phyloP scores from a whole-genome alignment of 1,140 invertebrate genomes.

The Drosophila baimaii region DNA sequence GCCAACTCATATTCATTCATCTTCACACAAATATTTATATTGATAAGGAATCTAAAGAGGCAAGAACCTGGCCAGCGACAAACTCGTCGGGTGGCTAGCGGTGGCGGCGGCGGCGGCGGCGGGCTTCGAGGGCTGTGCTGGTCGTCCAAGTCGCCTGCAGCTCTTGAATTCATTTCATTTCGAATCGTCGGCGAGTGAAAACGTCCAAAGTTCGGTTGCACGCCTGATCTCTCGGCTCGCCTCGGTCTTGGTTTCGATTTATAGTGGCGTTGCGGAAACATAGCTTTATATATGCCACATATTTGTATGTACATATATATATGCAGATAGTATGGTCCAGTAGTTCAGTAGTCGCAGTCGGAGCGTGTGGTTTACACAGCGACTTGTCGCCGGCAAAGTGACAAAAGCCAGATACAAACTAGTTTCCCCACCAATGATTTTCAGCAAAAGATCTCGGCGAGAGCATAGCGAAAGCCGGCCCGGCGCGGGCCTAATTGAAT shows the following conservation, averaged over 20 bases:
- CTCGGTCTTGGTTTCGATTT: slow-evolving; percentile 14
- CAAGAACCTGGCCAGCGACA: not conserved
- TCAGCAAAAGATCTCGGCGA: slow-evolving; percentile 23
- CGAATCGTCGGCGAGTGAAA: slow-evolving; percentile 57
- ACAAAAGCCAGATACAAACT: slow-evolving; percentile 33
- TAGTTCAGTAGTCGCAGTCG: slow-evolving; percentile 10
- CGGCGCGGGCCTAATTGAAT: slow-evolving; percentile 29
- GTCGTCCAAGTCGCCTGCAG: slow-evolving; percentile 27
- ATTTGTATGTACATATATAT: slow-evolving; percentile 6
- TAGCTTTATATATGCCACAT: slow-evolving; percentile 4
- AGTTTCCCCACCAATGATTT: slow-evolving; percentile 37
- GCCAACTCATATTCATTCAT: not conserved
- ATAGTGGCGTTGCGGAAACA: slow-evolving; percentile 40
- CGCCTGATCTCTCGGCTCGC: slow-evolving; percentile 41
- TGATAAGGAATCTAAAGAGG: not conserved
- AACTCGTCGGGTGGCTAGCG: slow-evolving; percentile 42
- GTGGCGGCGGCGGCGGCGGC: slow-evolving; percentile 13
- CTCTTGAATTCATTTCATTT: slow-evolving; percentile 54
- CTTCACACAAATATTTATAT: not conserved
- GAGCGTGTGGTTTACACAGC: slow-evolving; percentile 19
- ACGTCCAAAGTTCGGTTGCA: slow-evolving; percentile 34
- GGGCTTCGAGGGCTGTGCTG: slow-evolving; percentile 13
- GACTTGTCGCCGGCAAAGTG: slow-evolving; percentile 25
- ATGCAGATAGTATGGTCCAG: slow-evolving; percentile 56
- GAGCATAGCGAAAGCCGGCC: slow-evolving; percentile 22